Evolutionary conservation across 1,140 invertebrate species (phyloP).

Genomic region (Ruditapes philippinarum): DNA sequence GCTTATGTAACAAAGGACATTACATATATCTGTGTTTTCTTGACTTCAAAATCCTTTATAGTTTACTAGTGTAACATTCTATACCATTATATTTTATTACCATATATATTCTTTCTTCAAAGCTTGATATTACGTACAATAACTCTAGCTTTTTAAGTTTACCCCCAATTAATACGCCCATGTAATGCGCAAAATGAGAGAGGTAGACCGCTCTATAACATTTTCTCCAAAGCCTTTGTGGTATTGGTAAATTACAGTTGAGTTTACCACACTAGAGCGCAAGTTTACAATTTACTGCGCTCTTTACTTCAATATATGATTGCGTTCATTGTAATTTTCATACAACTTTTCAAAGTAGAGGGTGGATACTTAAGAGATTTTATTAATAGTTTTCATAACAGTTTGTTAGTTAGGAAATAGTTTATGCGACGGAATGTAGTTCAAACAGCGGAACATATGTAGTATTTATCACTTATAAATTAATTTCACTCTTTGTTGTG

Average conservation of each 20-base stretch:
- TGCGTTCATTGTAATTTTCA: not conserved
- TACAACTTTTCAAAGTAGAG: not conserved
- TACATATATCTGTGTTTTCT: no score
- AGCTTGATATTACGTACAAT: no score
- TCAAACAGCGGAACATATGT: not conserved
- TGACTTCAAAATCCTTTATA: no score
- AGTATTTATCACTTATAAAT: not conserved
- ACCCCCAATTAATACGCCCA: not conserved
- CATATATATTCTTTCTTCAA: no score
- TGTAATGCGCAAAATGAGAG: not conserved
- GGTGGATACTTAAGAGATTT: not conserved
- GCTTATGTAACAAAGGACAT: no score
- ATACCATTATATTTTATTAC: no score
- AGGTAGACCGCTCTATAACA: not conserved
- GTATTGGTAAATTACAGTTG: not conserved
- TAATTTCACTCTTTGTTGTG: conserved; percentile 10
- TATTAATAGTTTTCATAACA: not conserved
- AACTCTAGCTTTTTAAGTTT: no score
- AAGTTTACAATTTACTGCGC: not conserved
- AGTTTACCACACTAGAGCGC: not conserved
- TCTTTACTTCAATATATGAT: not conserved
- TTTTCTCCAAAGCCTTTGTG: not conserved
- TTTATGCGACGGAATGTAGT: not conserved
- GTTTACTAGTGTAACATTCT: no score
- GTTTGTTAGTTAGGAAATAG: not conserved